phyloP scores from a whole-genome alignment of 2,797 vertebrate genomes.

The Anas bernieri region DNA sequence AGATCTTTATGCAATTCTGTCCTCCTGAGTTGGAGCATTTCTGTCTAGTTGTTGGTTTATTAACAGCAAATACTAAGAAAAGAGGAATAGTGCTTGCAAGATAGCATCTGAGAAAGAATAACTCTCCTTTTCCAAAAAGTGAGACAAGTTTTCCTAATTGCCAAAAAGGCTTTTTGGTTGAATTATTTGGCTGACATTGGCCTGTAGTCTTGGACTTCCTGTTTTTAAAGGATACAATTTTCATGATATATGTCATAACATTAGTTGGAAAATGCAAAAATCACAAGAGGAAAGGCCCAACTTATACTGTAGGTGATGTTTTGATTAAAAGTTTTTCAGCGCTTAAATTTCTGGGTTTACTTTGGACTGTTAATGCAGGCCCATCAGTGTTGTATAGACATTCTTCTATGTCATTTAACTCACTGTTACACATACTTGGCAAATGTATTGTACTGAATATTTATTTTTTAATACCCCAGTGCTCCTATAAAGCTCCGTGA shows the following conservation, averaged over 20 bases:
- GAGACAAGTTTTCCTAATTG: neutral
- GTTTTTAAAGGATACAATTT: neutral
- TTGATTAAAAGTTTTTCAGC: neutral
- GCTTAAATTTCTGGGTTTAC: neutral
- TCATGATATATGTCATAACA: neutral
- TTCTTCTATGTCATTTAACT: neutral
- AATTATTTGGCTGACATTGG: neutral
- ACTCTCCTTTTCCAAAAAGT: neutral
- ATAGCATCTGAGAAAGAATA: neutral
- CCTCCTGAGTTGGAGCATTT: neutral
- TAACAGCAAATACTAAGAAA: neutral
- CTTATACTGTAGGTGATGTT: accelerated
- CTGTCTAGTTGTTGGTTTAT: neutral
- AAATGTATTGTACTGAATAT: neutral
- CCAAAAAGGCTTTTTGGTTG: accelerated
- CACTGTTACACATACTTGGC: neutral
- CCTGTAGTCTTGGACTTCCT: neutral
- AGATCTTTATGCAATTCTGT: neutral
- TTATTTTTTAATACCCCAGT: neutral
- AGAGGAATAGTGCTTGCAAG: neutral
- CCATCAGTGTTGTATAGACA: neutral
- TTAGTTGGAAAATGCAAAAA: neutral
- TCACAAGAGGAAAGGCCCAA: neutral
- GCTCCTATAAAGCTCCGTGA: neutral
- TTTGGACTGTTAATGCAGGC: neutral